Base-by-base conservation (phyloP, 2,113 vertebrate species). In the Nibea coibor region DNA sequence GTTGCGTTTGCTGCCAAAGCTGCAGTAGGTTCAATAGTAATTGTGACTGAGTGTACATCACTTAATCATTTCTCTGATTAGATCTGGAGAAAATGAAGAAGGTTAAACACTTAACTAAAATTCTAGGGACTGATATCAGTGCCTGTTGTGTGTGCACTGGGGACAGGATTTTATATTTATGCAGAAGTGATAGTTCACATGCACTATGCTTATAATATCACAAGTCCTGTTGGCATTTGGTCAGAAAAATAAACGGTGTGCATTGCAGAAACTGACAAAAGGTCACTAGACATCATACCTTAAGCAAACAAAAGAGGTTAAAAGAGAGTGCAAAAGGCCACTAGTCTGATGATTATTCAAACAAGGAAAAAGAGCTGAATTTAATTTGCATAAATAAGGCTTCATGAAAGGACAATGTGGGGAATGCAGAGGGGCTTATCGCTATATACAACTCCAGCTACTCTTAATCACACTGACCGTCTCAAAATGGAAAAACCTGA, bases 251-350 rank as follows among this genome's bases (percentile, higher is more conserved):
- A 72, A 77, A 61, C 61, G 45, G 20, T 20, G n/a, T 31, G 56
- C 15, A 59, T 9, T 28, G 70, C n/a, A 26, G 58, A 70, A 77
- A 67, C 10, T 28, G 72, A 73, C 61, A 67, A 85, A 85, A 81
- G 48, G 68, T 78, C 63, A 51, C 14, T 58, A 63, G 68, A 81
- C 71, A 67, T 61, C 57, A 65, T 54, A 26, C 56, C 35, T 59
- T 7, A 12, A 75, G 56, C 14, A 47, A 79, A 79, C 35, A 67
- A 67, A 78, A 24, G 64, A 42, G 26, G 28, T 51, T 73, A 31
- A 35, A 67, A 35, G 56, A 48, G 10, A 11, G n/a, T 5, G 31
- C 54, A 67, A 62, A 72, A 63, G n/a, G 24, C 61, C 28, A 12
- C 56, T 53, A 14, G 57, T 59, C 19, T 17, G 62, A 65, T 80